A percentile compares a stretch with the other conserved stretches of the same genome.
Evolutionary conservation across 2,888 invertebrate genomes (phyloP).

Genomic region (Syritta pipiens): DNA sequence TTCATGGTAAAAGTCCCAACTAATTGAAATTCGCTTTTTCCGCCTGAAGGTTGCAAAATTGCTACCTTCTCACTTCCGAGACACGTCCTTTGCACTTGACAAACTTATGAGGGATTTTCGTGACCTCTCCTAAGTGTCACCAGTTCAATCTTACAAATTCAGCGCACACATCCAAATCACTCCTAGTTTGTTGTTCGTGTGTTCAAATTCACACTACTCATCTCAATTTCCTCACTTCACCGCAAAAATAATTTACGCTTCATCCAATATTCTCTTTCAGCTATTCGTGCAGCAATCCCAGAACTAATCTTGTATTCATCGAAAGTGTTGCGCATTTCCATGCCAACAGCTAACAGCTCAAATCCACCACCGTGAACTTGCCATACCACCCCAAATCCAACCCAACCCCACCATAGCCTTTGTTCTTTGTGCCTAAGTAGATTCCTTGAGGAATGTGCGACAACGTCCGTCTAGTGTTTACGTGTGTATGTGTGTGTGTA

Average conservation of each 20-base stretch:
- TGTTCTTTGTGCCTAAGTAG: neutral
- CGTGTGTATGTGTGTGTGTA: conserved; percentile 13
- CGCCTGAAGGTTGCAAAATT: no score
- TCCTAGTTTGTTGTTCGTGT: no score
- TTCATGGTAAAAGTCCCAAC: no score
- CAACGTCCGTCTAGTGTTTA: conserved; percentile 22
- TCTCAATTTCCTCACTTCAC: neutral
- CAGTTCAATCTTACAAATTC: neutral
- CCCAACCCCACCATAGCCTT: neutral
- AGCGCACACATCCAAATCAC: neutral
- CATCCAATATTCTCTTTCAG: conserved; percentile 36
- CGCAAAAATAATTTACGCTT: conserved; percentile 36
- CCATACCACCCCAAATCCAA: no score
- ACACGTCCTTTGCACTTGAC: no score
- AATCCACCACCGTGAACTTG: no score
- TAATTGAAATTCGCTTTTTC: no score
- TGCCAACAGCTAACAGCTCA: conserved; percentile 22
- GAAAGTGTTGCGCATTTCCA: conserved; percentile 67
- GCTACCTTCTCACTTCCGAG: no score
- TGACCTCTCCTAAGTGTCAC: no score
- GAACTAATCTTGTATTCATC: conserved; percentile 64
- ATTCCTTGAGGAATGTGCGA: conserved; percentile 25
- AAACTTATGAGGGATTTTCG: no score
- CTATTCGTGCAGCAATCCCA: conserved; percentile 60
- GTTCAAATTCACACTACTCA: conserved; percentile 2